Conservation (phyloP, 2,113 vertebrate genomes). For the Pteruthius melanotis region DNA sequence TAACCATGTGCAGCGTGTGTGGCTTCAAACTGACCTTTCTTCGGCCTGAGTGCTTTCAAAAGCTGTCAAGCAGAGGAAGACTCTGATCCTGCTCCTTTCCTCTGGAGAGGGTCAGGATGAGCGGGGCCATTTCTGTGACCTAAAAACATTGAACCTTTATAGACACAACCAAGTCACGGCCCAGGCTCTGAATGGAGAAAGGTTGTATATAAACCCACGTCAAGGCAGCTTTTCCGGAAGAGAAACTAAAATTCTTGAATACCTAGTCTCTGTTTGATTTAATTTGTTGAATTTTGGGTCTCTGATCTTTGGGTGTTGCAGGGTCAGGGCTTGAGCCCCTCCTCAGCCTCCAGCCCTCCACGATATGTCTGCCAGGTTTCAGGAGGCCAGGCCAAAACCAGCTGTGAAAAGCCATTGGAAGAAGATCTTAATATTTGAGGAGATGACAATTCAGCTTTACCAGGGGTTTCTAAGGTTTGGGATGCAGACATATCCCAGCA, state of each 20-base stretch:
- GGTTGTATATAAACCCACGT: background rate
- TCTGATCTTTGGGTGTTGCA: background rate
- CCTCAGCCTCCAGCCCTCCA: background rate
- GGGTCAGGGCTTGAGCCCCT: background rate
- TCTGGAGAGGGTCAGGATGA: background rate
- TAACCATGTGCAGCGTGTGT: fast-evolving
- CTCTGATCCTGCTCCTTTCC: background rate
- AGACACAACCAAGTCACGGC: background rate
- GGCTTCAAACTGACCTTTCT: background rate
- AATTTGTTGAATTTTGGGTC: background rate
- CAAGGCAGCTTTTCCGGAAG: background rate
- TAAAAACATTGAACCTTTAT: background rate
- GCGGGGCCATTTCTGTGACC: background rate
- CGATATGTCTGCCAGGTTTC: background rate
- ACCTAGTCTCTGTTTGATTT: background rate
- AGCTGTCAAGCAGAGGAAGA: background rate
- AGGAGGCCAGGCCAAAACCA: background rate
- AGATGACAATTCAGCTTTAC: background rate
- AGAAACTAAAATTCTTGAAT: background rate
- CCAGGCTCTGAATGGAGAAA: background rate
- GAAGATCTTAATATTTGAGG: background rate
- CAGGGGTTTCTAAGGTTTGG: background rate
- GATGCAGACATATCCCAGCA: background rate
- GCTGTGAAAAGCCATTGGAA: background rate
- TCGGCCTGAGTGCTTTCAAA: background rate